Conservation (phyloP, 2,797 vertebrate species). For the Momotus momota region DNA sequence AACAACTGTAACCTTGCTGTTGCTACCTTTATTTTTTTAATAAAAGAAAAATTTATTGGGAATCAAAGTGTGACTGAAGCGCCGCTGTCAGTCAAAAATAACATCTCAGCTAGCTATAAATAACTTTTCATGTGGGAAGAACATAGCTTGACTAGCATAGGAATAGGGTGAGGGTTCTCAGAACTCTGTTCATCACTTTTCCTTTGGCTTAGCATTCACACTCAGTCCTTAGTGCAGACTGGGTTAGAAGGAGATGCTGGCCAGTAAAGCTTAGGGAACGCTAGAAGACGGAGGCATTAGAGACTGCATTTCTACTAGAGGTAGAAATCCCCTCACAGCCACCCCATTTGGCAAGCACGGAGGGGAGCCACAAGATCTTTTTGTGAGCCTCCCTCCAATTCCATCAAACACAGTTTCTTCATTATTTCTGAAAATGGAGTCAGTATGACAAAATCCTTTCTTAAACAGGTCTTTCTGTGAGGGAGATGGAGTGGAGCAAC, state of each 20-base stretch:
- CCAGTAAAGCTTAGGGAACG: not conserved
- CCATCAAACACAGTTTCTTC: not conserved
- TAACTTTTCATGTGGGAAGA: slow-evolving; percentile 18
- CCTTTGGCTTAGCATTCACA: not conserved
- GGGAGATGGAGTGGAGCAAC: not conserved
- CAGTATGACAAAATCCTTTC: not conserved
- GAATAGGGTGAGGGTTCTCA: not conserved
- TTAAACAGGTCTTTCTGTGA: not conserved
- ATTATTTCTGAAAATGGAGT: not conserved
- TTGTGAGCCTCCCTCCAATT: not conserved
- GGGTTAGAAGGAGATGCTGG: not conserved
- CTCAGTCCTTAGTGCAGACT: not conserved
- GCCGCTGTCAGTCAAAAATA: slow-evolving; percentile 52
- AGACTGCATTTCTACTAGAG: not conserved
- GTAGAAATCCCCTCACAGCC: not conserved
- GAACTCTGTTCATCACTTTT: not conserved
- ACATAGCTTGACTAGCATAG: not conserved
- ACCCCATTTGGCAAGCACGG: not conserved
- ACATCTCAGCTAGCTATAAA: slow-evolving; percentile 26
- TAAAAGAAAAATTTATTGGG: slow-evolving; percentile 39
- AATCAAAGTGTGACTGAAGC: slow-evolving; percentile 34
- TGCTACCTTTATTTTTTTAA: slow-evolving; percentile 78
- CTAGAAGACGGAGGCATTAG: not conserved
- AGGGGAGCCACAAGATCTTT: not conserved
- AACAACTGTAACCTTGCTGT: not conserved